A percentile compares a stretch with the other conserved stretches of the same genome.
phyloP scores from a whole-genome alignment of 1,140 invertebrate genomes.

The Bombus affinis region DNA sequence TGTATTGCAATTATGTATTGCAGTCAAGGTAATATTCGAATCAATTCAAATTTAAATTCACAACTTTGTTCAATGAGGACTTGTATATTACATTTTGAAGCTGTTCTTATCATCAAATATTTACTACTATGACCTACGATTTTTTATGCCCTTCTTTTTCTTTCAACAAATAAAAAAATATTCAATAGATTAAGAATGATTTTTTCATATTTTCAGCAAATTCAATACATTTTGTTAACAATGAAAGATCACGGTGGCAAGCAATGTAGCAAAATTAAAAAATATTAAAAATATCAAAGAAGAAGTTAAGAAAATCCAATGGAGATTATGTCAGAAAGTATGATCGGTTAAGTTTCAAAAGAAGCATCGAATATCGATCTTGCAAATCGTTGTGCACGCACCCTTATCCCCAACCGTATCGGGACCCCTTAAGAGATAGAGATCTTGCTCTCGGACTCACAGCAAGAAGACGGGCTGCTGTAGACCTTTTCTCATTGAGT shows the following conservation, averaged over 20 bases:
- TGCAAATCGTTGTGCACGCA: slow-evolving; percentile 68
- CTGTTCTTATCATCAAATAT: background rate
- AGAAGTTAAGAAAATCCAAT: background rate
- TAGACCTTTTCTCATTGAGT: slow-evolving; percentile 79
- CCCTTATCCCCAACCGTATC: slow-evolving; percentile 70
- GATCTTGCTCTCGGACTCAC: slow-evolving; percentile 67
- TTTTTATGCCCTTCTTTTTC: background rate
- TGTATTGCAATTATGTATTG: too few species aligned
- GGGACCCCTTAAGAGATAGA: slow-evolving; percentile 66
- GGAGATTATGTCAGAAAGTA: too few species aligned
- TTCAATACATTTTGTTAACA: too few species aligned
- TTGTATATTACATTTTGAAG: background rate
- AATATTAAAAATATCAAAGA: background rate
- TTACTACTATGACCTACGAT: background rate
- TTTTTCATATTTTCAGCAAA: background rate
- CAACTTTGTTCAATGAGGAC: background rate
- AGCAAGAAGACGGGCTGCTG: slow-evolving; percentile 61
- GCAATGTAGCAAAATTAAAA: background rate
- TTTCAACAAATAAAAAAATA: background rate
- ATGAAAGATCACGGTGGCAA: too few species aligned
- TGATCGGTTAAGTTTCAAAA: background rate
- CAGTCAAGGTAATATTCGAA: background rate
- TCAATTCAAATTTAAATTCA: background rate
- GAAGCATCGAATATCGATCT: background rate
- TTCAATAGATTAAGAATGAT: background rate